Evolutionary conservation across 2,797 vertebrate species (phyloP).

Genomic region (Lepidocolaptes lacrymiger): DNA sequence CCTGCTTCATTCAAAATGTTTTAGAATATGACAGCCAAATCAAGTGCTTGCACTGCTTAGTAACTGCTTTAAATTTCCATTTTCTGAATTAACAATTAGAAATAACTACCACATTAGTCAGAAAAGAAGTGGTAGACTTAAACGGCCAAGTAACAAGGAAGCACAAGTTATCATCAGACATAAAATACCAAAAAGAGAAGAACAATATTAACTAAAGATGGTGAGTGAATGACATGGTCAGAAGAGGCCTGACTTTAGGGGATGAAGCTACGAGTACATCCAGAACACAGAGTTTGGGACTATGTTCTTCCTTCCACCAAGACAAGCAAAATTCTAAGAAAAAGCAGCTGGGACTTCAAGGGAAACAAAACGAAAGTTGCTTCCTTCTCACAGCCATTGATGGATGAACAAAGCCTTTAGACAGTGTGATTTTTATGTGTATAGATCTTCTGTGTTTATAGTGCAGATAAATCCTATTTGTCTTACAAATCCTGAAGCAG

Average conservation of each 20-base stretch:
- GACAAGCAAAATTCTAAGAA: neutral
- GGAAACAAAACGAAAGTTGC: neutral
- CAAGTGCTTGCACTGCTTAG: neutral
- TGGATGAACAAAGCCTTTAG: neutral
- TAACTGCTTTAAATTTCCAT: neutral
- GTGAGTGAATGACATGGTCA: neutral
- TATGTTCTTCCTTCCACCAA: neutral
- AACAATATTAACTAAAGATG: neutral
- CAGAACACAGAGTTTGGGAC: neutral
- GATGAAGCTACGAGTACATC: neutral
- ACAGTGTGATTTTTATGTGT: neutral
- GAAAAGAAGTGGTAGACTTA: neutral
- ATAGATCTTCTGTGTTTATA: neutral
- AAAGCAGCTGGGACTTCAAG: neutral
- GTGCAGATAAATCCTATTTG: neutral
- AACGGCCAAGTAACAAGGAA: neutral
- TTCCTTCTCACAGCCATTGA: neutral
- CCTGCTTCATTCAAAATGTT: neutral
- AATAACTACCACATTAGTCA: neutral
- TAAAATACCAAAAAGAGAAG: neutral
- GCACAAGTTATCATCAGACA: neutral
- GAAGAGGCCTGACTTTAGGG: neutral
- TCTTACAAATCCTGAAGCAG: neutral
- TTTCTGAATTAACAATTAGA: neutral
- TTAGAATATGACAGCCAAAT: neutral